These are phyloP conservation scores for Rhinopithecus roxellana DNA, from an alignment of 2,113 vertebrate genomes.

Conservation along the genomic window DNA sequence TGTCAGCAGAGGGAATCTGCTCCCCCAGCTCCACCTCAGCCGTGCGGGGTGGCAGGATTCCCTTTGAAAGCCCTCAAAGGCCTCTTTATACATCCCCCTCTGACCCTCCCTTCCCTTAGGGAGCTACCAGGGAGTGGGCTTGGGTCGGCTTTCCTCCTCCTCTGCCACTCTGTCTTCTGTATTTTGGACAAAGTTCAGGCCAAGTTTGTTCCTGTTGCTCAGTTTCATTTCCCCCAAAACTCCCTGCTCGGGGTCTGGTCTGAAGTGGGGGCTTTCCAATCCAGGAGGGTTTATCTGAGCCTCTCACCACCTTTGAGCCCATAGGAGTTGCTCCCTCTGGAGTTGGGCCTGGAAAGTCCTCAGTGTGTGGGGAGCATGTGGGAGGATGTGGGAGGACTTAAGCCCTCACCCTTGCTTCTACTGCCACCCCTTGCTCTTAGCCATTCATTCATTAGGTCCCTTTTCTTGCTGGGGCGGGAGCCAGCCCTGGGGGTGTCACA, in stretches of 20 bases:
- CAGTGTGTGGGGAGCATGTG: not conserved
- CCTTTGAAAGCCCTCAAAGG: conserved; percentile 74
- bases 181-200: conserved; percentile 70
- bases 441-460: not conserved
- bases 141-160: not conserved
- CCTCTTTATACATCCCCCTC: conserved; percentile 55
- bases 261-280: not conserved
- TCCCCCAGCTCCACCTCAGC: not conserved
- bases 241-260: not conserved
- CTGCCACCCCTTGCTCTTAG: not conserved
- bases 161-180: conserved; percentile 44
- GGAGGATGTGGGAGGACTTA: no score
- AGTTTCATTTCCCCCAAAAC: not conserved
- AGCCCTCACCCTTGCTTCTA: not conserved
- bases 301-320: not conserved
- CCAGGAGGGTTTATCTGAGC: not conserved
- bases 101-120: conserved; percentile 56
- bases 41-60: not conserved
- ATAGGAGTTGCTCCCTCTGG: not conserved
- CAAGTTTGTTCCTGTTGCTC: conserved; percentile 44
- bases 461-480: not conserved
- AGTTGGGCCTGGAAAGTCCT: not conserved
- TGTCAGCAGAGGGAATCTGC: not conserved
- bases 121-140: not conserved
- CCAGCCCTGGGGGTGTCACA: not conserved